A percentile compares a stretch with the other conserved stretches of the same genome.
Conservation (phyloP, 2,797 vertebrate genomes). For the Clarias fuscus region DNA sequence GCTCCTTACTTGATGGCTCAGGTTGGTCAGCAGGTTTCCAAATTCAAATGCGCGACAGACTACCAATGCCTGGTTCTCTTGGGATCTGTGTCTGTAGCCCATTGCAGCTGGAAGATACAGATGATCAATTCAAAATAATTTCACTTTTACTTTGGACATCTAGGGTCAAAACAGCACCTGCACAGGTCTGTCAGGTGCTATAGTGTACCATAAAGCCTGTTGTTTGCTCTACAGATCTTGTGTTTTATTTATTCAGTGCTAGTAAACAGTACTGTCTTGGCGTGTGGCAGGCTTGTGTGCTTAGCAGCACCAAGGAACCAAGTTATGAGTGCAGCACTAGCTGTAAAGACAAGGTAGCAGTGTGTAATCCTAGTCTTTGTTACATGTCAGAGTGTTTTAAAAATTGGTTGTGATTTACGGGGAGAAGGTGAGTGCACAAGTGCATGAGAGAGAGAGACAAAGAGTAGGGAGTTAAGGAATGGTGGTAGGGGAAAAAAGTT, state of each 20-base stretch:
- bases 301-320: neutral
- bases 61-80: too few species aligned
- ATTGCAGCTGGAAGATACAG: neutral
- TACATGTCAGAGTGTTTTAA: constrained; percentile 20
- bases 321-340: constrained; percentile 21
- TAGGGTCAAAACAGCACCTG: neutral
- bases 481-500: neutral
- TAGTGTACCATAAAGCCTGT: constrained; percentile 24
- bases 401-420: constrained; percentile 6
- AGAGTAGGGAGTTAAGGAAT: too few species aligned
- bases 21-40: too few species aligned
- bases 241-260: constrained; percentile 8
- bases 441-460: neutral
- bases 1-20: too few species aligned
- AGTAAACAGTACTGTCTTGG: constrained; percentile 12
- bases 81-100: neutral
- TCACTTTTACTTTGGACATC: neutral
- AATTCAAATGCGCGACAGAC: too few species aligned
- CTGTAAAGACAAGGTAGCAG: constrained; percentile 38
- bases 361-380: constrained; percentile 37
- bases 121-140: constrained; percentile 24
- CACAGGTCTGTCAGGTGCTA: neutral
- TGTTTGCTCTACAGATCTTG: constrained; percentile 19
- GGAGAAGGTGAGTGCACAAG: neutral
- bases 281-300: neutral